Percentiles rank a stretch among this genome's conserved stretches.
Evolutionary conservation across 2,888 invertebrate species (phyloP).

Genomic region (Eilema caniola): DNA sequence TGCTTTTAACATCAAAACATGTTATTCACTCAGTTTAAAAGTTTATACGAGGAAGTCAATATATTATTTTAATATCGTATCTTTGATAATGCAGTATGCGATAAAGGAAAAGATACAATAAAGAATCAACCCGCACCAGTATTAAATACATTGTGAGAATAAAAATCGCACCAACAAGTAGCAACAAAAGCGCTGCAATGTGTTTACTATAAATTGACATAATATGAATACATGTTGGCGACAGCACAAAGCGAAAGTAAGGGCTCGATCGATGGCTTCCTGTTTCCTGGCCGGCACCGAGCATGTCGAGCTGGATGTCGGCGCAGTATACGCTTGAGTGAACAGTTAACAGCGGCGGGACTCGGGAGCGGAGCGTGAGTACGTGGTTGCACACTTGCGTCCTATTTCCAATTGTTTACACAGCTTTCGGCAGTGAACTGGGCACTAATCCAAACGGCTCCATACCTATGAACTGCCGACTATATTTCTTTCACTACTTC

Average conservation of each 20-base stretch:
- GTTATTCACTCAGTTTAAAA: background rate
- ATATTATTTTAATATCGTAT: too few species aligned
- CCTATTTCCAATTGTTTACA: conserved; percentile 7
- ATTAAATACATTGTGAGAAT: too few species aligned
- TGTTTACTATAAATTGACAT: background rate
- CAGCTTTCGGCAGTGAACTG: conserved; percentile 7
- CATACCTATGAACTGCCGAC: background rate
- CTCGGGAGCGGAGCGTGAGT: background rate
- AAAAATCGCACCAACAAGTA: background rate
- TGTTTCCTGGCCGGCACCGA: conserved; percentile 39
- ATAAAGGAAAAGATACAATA: too few species aligned
- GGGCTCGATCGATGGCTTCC: conserved; percentile 44
- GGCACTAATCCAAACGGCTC: conserved; percentile 16
- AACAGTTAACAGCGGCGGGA: conserved; percentile 8
- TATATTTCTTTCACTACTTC: background rate
- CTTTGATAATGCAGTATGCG: too few species aligned
- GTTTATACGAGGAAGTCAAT: too few species aligned
- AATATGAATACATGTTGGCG: conserved; percentile 9
- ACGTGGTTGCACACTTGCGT: conserved; percentile 32
- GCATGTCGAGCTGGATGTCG: conserved; percentile 14
- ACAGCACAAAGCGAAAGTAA: conserved; percentile 8
- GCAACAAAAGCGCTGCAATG: background rate
- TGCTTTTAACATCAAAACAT: background rate
- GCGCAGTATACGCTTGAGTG: conserved; percentile 4
- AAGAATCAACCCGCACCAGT: background rate